Base-by-base conservation (phyloP, 2,888 invertebrate genomes). In the Siphlonurus alternatus region DNA sequence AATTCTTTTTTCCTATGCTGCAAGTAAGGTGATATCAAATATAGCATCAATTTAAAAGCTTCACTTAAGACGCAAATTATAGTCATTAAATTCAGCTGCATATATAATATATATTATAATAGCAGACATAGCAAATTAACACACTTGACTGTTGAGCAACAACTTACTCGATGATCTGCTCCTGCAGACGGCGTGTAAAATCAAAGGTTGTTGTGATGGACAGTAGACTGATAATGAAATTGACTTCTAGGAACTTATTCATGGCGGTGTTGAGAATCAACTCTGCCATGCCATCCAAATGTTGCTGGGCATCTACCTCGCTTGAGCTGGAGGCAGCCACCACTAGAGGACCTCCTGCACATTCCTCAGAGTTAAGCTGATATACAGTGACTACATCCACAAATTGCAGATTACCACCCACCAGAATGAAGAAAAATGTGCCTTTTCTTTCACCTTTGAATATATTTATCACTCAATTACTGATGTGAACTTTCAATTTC, bases 251-350 rank as follows among this genome's bases (percentile, higher is more conserved):
- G 5, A 86, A 76, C 67, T 79, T 79, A 66, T 81, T 80, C 23
- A 79, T 73, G 10, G 83, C 83, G 73, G 82, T 81, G 63, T 78
- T 79, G 77, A 85, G 85, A 59, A 86, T 77, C 15, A 84, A 74
- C 64, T 79, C 77, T 24, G 82, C 82, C 67, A 82, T 59, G 19
- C 23, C 5, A 38, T 38, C 38, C n/a, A n/a, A n/a, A n/a, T n/a
- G n/a, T n/a, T n/a, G n/a, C n/a, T n/a, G n/a, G n/a, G 23, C 22
- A 23, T 1, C 61, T 38, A 18, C n/a, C 61, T 53, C 7, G 20
- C 5, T 62, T 56, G 18, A 54, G 24, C n/a, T 62, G 2, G 53
- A 3, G 2, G 54, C 54, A n/a, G 53, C 56, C 7, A 25, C 1
- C 1, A 25, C 54, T 20, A 23, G 38, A 1, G 51, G 53, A 25